Evolutionary conservation across 2,113 vertebrate species (phyloP).

Genomic region (Rhineura floridana): DNA sequence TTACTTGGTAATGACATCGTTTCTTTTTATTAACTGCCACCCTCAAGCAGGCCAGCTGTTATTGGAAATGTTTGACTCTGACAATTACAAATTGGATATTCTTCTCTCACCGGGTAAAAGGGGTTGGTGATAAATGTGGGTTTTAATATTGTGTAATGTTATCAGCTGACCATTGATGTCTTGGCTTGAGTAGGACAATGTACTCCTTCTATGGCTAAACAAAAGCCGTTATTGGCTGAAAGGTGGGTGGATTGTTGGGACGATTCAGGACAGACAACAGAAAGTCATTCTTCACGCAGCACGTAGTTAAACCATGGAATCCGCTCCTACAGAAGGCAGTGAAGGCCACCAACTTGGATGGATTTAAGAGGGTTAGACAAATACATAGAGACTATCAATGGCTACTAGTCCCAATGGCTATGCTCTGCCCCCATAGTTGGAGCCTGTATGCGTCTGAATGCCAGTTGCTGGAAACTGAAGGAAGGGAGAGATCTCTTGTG

Average conservation of each 20-base stretch:
- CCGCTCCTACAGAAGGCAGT: no score
- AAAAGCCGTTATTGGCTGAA: neutral
- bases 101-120: neutral
- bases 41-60: neutral
- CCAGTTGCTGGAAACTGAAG: no score
- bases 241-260: neutral
- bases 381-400: no score
- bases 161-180: neutral
- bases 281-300: no score
- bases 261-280: no score
- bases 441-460: no score
- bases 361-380: no score
- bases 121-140: neutral
- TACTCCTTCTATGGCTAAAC: neutral
- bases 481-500: no score
- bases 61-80: neutral
- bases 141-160: conserved; percentile 1
- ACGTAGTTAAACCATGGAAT: no score
- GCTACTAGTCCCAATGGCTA: no score
- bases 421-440: no score
- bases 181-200: neutral
- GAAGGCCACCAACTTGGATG: no score
- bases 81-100: conserved; percentile 23
- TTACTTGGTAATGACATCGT: neutral
- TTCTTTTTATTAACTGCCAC: conserved; percentile 2